Evolutionary conservation across 1,140 invertebrate species (phyloP), one percentile per base, ranked within the genome.

Genomic region (Formica selysi): DNA sequence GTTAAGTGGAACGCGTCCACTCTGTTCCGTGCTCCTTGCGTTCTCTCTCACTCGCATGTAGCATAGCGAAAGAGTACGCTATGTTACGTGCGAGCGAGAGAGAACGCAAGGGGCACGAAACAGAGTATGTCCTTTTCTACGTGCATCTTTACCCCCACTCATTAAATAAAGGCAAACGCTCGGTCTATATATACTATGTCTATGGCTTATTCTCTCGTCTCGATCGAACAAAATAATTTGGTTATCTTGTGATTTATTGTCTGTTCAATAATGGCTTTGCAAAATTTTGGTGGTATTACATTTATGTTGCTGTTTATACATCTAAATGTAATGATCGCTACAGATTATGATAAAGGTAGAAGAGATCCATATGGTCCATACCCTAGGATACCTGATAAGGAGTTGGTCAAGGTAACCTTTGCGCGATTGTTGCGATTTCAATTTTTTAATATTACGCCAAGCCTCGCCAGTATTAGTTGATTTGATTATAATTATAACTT

Each of bases 311-410:
- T 41, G 1, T 0, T 70, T 2, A 11, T 29, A 2, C 7, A 68
- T 0, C 0, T 38, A 1, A 13, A 57, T 16, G 1, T 38, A 0
- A 3, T 1, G 6, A 0, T 57, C 0, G 8, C 13, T 1, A 83
- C 79, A 0, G 79, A 83, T 4, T 61, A 1, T 38, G n/a, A 38
- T 3, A 26, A 4, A 36, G 79, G 32, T 51, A 0, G 0, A 26
- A 36, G 2, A 11, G 79, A 81, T 81, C 54, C 6, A 4, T 22
- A 22, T 3, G 68, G 79, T 10, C 68, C 79, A 51, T 74, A 48
- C 26, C 79, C 79, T 1, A 83, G 79, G 8, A 83, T 83, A 61
- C 79, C 79, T 3, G 38, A 73, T n/a, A 36, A 36, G n/a, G 22
- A 83, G 0, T 5, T 4, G 19, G 2, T 83, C 8, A 36, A 83